Percentiles rank a stretch among this genome's conserved stretches.
These are phyloP conservation scores for Arremon aurantiirostris DNA, from an alignment of 2,797 vertebrate species.

Conservation along the genomic window DNA sequence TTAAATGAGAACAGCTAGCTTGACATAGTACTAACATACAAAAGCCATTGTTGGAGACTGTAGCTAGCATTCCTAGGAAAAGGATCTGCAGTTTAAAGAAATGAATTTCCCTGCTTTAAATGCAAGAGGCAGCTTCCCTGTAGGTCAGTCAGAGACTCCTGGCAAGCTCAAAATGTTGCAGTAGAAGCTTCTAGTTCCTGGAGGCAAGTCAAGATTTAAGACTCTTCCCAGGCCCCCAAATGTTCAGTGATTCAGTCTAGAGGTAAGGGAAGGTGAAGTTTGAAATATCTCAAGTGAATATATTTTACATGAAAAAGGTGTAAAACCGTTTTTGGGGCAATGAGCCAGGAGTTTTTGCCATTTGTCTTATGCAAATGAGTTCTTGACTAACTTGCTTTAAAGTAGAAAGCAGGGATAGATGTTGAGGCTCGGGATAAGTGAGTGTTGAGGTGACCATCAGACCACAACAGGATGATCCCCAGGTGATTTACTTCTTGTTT, in stretches of 20 bases:
- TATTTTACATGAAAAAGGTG: background rate
- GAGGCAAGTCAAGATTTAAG: slow-evolving; percentile 39
- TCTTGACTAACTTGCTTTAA: background rate
- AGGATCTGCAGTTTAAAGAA: background rate
- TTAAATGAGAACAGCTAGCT: background rate
- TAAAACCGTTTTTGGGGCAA: background rate
- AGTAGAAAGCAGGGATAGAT: background rate
- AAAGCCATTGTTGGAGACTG: background rate
- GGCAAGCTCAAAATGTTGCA: background rate
- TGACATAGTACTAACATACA: background rate
- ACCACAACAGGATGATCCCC: background rate
- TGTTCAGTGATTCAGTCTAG: background rate
- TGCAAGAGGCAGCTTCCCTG: background rate
- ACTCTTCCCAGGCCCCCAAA: background rate
- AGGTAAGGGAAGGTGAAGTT: background rate
- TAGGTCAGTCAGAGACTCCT: slow-evolving; percentile 9
- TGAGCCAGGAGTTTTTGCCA: background rate
- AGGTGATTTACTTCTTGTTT: background rate
- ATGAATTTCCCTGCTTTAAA: slow-evolving; percentile 9
- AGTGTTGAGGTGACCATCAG: background rate
- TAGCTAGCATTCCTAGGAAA: background rate
- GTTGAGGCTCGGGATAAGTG: background rate
- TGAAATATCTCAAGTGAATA: background rate
- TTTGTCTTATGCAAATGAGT: background rate
- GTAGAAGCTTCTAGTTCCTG: slow-evolving; percentile 38